Conservation (phyloP, 2,797 vertebrate genomes). For the Xenopus petersii region DNA sequence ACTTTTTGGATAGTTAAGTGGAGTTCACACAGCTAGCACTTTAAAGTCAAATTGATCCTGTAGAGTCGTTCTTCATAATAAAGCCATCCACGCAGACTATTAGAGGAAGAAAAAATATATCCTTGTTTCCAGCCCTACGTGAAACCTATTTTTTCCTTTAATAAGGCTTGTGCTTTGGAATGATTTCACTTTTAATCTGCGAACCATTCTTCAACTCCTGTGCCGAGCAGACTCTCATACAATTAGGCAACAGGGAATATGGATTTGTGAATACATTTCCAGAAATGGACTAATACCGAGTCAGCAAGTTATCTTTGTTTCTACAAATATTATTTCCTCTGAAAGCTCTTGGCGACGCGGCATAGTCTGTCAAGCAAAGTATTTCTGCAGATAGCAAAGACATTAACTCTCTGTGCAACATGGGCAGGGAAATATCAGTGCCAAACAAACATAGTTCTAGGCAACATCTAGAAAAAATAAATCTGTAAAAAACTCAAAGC, state of each 20-base stretch:
- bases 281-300: no score
- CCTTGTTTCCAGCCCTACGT: constrained; percentile 14
- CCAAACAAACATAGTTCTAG: no score
- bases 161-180: constrained; percentile 3
- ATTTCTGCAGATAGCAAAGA: no score
- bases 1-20: constrained; percentile 17
- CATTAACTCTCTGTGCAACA: no score
- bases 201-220: background rate
- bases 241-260: background rate
- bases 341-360: no score
- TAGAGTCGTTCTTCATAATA: background rate
- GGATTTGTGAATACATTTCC: background rate
- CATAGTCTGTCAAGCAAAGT: no score
- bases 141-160: constrained; percentile 26
- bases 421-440: no score
- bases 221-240: background rate
- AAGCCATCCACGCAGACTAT: constrained; percentile 3
- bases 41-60: constrained; percentile 10
- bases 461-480: no score
- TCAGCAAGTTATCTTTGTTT: no score
- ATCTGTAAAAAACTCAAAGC: no score
- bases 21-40: background rate
- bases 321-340: no score
- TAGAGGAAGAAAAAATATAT: background rate
- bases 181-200: constrained; percentile 1